phyloP scores from a whole-genome alignment of 2,797 vertebrate genomes.

The Sebastolobus alascanus region DNA sequence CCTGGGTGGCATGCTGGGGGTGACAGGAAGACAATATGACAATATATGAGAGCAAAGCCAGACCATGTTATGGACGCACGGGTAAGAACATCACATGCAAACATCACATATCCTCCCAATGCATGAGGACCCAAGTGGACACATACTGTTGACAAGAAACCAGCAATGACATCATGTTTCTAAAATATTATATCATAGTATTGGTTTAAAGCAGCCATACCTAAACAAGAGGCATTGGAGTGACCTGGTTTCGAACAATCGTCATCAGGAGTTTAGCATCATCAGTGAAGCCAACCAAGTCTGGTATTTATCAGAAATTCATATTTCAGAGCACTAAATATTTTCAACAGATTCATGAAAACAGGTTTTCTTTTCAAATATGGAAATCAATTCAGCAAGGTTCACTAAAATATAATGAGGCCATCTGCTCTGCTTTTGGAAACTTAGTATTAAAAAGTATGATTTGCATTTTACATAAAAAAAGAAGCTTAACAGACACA shows the following conservation, averaged over 20 bases:
- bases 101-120: background rate
- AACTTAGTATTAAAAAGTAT: constrained; percentile 16
- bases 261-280: background rate
- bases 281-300: background rate
- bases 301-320: constrained; percentile 20
- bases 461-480: constrained; percentile 19
- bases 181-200: background rate
- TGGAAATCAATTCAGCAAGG: constrained; percentile 30
- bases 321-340: background rate
- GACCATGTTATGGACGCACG: background rate
- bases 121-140: background rate
- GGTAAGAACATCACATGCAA: constrained; percentile 4
- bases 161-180: background rate
- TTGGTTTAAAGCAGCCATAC: background rate
- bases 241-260: background rate
- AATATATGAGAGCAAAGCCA: background rate
- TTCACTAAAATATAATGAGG: constrained; percentile 27
- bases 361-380: constrained; percentile 38
- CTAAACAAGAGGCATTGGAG: background rate
- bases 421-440: constrained; percentile 34
- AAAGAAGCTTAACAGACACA: background rate
- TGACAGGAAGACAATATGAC: constrained; percentile 55
- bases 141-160: background rate
- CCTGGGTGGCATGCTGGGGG: constrained; percentile 92
- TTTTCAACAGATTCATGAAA: constrained; percentile 29